Percentiles rank a stretch among this genome's conserved stretches.
These are phyloP conservation scores for Rana temporaria DNA, from an alignment of 2,113 vertebrate species.

Conservation along the genomic window DNA sequence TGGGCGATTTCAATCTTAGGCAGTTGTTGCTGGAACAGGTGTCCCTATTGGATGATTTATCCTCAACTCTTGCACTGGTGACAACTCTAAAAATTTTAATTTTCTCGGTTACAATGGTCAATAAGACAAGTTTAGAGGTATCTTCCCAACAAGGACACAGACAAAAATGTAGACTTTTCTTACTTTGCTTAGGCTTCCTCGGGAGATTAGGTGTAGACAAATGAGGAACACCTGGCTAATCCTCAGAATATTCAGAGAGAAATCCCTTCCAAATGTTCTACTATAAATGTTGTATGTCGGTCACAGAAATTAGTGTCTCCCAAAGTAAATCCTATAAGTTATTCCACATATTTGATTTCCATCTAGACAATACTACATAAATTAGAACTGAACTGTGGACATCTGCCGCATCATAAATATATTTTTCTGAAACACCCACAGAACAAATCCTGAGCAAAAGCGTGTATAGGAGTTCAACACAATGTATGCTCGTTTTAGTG, in stretches of 20 bases:
- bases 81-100: no score
- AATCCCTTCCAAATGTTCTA: constrained; percentile 5
- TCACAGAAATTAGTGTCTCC: neutral
- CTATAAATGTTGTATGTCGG: neutral
- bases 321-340: neutral
- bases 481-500: neutral
- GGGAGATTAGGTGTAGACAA: constrained; percentile 9
- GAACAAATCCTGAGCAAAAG: neutral
- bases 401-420: neutral
- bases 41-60: no score
- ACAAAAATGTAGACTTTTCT: no score
- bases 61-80: no score
- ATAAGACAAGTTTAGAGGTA: no score
- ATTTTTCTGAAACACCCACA: neutral
- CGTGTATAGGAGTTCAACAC: neutral
- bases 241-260: neutral
- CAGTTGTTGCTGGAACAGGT: no score
- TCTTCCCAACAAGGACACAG: no score
- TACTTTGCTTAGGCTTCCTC: neutral
- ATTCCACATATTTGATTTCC: neutral
- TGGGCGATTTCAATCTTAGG: no score
- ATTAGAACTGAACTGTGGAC: neutral
- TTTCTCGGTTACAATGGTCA: no score
- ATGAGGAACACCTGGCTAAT: constrained; percentile 34
- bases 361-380: neutral